phyloP scores from a whole-genome alignment of 2,113 vertebrate species.

The Notothenia rossii region DNA sequence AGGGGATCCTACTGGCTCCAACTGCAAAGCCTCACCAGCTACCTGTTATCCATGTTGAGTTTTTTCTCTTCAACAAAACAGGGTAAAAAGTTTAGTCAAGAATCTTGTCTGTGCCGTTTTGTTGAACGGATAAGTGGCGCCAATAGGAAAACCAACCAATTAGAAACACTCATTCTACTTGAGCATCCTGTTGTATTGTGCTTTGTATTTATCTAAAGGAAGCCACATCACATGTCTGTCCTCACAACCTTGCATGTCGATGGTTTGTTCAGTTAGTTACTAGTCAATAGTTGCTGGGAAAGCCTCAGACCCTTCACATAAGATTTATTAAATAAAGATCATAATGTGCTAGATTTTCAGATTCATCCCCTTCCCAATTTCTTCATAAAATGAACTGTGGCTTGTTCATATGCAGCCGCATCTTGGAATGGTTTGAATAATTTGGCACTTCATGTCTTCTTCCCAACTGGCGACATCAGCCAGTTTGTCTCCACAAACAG shows the following conservation, averaged over 20 bases:
- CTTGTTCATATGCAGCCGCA: conserved; percentile 1
- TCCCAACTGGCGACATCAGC: background rate
- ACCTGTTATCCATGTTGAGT: background rate
- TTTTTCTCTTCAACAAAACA: background rate
- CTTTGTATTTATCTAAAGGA: background rate
- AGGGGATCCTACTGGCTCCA: conserved; percentile 36
- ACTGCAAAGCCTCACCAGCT: background rate
- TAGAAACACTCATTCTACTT: background rate
- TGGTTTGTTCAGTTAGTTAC: conserved; percentile 3
- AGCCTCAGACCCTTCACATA: background rate
- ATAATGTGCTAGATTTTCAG: background rate
- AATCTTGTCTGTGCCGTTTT: conserved; percentile 31
- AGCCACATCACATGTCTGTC: background rate
- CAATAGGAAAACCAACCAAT: background rate
- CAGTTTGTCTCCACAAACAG: conserved; percentile 23
- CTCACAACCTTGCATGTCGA: background rate
- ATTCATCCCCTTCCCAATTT: background rate
- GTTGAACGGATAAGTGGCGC: conserved; percentile 7
- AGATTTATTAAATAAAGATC: conserved; percentile 1
- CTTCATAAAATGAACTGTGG: background rate
- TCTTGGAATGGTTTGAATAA: conserved; percentile 34
- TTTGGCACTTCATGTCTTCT: conserved; percentile 28
- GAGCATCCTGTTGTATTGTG: background rate
- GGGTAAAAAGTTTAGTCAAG: conserved; percentile 1
- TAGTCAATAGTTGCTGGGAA: background rate